Percentiles rank a stretch among this genome's conserved stretches.
Evolutionary conservation across 2,888 invertebrate genomes (phyloP).

Genomic region (Cordilura impudica): DNA sequence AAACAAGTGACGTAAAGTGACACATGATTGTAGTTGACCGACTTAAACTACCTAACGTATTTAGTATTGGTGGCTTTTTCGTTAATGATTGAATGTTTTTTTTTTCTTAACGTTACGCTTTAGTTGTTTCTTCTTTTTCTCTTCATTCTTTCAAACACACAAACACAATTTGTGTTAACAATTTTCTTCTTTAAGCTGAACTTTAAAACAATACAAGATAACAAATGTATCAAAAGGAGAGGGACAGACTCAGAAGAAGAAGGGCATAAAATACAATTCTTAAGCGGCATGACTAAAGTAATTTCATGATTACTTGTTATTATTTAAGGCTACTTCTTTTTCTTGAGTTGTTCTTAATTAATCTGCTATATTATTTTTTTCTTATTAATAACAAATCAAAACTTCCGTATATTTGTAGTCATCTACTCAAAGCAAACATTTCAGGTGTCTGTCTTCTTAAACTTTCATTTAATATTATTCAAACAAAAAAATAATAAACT

Average conservation of each 20-base stretch:
- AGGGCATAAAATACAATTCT: slow-evolving; percentile 10
- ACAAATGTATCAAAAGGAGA: neutral
- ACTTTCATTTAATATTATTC: slow-evolving; percentile 11
- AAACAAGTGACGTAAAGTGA: neutral
- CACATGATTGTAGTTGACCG: neutral
- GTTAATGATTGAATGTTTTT: slow-evolving; percentile 24
- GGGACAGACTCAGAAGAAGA: neutral
- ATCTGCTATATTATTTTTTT: neutral
- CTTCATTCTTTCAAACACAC: slow-evolving; percentile 10
- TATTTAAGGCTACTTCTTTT: neutral
- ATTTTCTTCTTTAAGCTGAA: slow-evolving; percentile 30
- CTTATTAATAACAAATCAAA: neutral
- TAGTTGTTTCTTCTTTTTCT: slow-evolving; percentile 38
- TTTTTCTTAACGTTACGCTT: slow-evolving; percentile 47
- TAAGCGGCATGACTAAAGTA: slow-evolving; percentile 33
- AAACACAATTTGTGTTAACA: slow-evolving; percentile 18
- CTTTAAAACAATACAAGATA: slow-evolving; percentile 13
- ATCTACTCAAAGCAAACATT: neutral
- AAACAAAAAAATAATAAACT: neutral
- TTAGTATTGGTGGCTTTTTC: slow-evolving; percentile 24
- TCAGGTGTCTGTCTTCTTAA: slow-evolving; percentile 17
- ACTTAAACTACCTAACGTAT: neutral
- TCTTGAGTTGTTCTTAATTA: neutral
- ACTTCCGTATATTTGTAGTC: neutral
- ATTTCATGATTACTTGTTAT: slow-evolving; percentile 6